Base-by-base conservation (phyloP, 2,113 vertebrate genomes). In the Uropsilus gracilis region DNA sequence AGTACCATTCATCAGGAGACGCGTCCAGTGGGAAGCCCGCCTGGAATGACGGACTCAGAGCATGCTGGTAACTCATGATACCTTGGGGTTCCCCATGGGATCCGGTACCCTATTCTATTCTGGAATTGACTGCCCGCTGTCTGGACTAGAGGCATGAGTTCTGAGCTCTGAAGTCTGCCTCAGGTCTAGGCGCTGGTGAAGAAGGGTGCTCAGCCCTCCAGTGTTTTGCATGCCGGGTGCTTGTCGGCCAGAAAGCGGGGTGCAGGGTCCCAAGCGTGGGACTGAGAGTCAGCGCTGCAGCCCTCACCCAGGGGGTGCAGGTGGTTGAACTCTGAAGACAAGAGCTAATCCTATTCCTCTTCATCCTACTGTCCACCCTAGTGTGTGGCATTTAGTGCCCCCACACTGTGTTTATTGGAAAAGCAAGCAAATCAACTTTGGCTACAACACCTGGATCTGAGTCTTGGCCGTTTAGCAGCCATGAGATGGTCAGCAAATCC, bases 341-440 rank as follows among this genome's bases (percentile, higher is more conserved):
- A 30, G 48, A 63, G n/a, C 44, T 4, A 5, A 5, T 48, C 46
- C 61, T 30, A 20, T 22, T 64, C 18, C 37, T 66, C 55, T 84
- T 84, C 61, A 81, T n/a, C 26, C 57, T 73, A 44, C 55, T 72
- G 24, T 44, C 32, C 32, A 57, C 46, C 77, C 66, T 8, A 13
- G 2, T 8, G 14, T 2, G 3, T 82, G 17, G 57, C 32, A 9
- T 85, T 48, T 34, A 17, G 5, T 82, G 2, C 22, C 12, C 73
- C 77, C 75, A 63, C 86, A 78, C 42, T 28, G 44, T 46, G 2
- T 42, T 61, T 64, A 8, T 42, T 80, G 72, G 85, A n/a, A 80
- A 66, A 34, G 61, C 20, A 69, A 78, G 48, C 88, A 89, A 69
- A 87, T 39, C 30, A 28, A 82, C 28, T 44, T 84, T 50, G 76